Evolutionary conservation across 2,797 vertebrate genomes (phyloP), one percentile per base, ranked within the genome.

Genomic region (Phalanger gymnotis): DNA sequence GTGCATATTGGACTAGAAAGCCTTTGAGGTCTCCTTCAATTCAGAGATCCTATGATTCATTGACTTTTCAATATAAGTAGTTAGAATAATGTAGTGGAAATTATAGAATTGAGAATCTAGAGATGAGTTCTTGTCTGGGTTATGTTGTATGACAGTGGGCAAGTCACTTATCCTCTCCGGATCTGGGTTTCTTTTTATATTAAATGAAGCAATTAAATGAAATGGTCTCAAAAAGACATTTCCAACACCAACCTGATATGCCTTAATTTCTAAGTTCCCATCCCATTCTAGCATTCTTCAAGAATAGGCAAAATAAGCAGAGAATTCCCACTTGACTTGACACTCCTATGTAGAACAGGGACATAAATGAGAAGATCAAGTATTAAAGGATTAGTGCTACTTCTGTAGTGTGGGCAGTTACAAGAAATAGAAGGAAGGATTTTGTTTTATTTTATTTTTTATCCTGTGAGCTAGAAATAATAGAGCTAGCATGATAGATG

Each of bases 381-480:
- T 81, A 81, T 81, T 7, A 81, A 47, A 81, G 9, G 73, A 47
- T 81, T 47, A 47, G 7, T 47, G 73, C 73, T 81, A 11, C 2
- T 73, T 53, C 10, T 53, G 5, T 53, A 53, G 53, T 34, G 7
- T 90, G 52, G 51, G 30, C 30, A 90, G 53, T 53, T 61, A 4
- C 81, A 93, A 95, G 90, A 90, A 93, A 92, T n/a, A 53, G 13
- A 95, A 97, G 90, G 25, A 28, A 73, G 5, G 61, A 73, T 73
- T 81, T 81, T 81, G n/a, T 47, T 81, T 81, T 81, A 47, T 81
- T 81, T 81, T 47, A 81, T 81, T 47, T 81, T 40, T 47, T 95
- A 53, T 95, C 73, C n/a, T 92, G 61, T 47, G 55, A 94, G 53
- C 73, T 95, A 95, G 92, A 30, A 95, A 93, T 95, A 96, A 97